Base-by-base conservation (phyloP, 2,113 vertebrate genomes). In the Pavo muticus region DNA sequence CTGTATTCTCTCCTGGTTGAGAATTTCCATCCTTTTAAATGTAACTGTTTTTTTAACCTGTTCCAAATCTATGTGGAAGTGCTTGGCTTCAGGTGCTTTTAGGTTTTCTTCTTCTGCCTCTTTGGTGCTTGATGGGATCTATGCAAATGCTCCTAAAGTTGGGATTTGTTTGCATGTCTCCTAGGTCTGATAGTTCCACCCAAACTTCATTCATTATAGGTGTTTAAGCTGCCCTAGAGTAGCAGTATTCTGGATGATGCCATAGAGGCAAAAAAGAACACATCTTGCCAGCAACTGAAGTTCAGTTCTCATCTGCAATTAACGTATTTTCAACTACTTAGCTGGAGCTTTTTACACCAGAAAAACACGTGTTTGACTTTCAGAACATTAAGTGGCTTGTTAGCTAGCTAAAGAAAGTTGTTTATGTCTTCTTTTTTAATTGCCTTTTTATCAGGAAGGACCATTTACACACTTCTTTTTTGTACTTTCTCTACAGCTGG, bases 401-500 rank as follows among this genome's bases (percentile, higher is more conserved):
- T 60, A 79, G 9, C 44, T 68, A 24, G 18, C 40, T 90, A 14
- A 88, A 65, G 39, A 68, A 77, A 30, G 27, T 40, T 39, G 32
- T 48, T 32, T 17, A 6, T 70, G 13, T 78, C 44, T 90, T 92
- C 6, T 5, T 85, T 90, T 69, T 69, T 42, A 67, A 84, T 35
- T 48, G 2, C 6, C 44, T 81, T 90, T 81, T 95, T 71, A 68
- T 67, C 92, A 37, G 70, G 59, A 89, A 83, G 76, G 21, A 60
- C 40, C 23, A 57, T 63, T 84, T 88, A 87, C n/a, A 27, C 37
- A 8, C 4, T 59, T 88, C 71, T 82, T 30, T 69, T 89, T 88
- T 86, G 29, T 30, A 65, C 42, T 96, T 96, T 90, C 85, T 71
- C n/a, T 54, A 45, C 88, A 98, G 98, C 59, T 98, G 97, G 97